phyloP scores from a whole-genome alignment of 2,797 vertebrate species.

The Platalea minor region DNA sequence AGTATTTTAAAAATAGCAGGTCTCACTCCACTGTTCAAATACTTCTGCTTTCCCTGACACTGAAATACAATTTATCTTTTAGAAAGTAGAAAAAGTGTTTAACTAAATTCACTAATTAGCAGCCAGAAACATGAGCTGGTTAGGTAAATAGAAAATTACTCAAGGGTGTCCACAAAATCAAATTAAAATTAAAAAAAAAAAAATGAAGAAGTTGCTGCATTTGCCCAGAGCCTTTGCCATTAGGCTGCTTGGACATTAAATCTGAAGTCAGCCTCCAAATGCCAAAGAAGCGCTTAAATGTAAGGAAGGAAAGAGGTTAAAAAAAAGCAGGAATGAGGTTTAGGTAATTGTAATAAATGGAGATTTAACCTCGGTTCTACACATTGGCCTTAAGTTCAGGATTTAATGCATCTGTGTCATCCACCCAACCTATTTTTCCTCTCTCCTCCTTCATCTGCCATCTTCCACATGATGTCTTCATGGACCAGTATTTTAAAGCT shows the following conservation, averaged over 20 bases:
- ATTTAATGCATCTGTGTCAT: not conserved
- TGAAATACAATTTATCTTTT: not conserved
- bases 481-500: not conserved
- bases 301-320: not conserved
- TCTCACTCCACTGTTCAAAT: not conserved
- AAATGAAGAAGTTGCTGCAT: not conserved
- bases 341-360: not conserved
- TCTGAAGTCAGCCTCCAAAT: not conserved
- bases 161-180: not conserved
- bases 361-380: not conserved
- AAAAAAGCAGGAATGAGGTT: not conserved
- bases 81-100: not conserved
- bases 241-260: not conserved
- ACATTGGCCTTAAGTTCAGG: not conserved
- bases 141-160: not conserved
- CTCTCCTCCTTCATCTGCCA: not conserved
- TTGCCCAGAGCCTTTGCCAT: not conserved
- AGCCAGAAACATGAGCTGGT: not conserved
- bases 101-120: not conserved
- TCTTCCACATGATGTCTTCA: not conserved
- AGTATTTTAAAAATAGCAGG: not conserved
- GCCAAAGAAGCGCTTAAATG: not conserved
- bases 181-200: not conserved
- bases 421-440: not conserved
- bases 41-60: not conserved